Percentiles rank a stretch among this genome's conserved stretches.
These are phyloP conservation scores for Tragulus kanchil DNA, from an alignment of 2,113 vertebrate genomes.

Conservation along the genomic window DNA sequence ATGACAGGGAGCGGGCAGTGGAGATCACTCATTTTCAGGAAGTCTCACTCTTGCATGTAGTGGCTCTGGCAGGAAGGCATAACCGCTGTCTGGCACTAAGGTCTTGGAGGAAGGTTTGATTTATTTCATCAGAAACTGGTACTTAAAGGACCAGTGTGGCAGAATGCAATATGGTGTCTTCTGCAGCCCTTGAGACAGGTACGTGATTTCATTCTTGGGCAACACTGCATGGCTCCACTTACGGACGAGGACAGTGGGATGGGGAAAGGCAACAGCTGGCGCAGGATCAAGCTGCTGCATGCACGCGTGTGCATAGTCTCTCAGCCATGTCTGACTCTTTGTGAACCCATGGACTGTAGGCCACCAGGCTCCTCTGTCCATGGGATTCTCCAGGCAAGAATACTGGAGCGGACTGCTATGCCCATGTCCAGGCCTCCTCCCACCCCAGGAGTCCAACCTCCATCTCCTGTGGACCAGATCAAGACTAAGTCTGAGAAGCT, in stretches of 20 bases:
- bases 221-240: not conserved
- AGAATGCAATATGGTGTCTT: fast-evolving
- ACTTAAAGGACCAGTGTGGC: fast-evolving
- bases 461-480: not conserved
- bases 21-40: not conserved
- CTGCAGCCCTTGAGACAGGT: too few species aligned
- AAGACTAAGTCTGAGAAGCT: too few species aligned
- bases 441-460: not conserved
- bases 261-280: fast-evolving
- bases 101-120: fast-evolving
- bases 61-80: too few species aligned
- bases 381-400: not conserved
- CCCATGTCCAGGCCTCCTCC: not conserved
- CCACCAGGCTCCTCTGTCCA: not conserved
- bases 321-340: not conserved
- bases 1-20: fast-evolving
- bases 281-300: not conserved
- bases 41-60: not conserved
- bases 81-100: fast-evolving
- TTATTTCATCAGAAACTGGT: too few species aligned
- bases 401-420: not conserved
- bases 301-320: fast-evolving
- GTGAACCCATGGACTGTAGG: not conserved
- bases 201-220: not conserved
- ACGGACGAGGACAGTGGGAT: not conserved